These are phyloP conservation scores for Vombatus ursinus DNA, from an alignment of 2,113 vertebrate genomes.

Conservation along the genomic window DNA sequence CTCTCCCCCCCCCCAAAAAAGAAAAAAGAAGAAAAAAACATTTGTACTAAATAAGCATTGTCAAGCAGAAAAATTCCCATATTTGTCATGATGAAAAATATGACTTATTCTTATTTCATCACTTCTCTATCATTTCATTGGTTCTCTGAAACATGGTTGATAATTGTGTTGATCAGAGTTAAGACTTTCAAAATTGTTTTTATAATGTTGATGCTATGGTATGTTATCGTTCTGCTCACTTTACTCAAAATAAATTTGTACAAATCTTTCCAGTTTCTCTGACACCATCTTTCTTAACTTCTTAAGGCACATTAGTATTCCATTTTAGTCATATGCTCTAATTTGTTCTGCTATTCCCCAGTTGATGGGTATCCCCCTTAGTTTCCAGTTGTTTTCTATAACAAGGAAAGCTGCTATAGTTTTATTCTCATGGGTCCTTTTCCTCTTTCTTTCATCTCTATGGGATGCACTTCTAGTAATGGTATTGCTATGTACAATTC, in stretches of 20 bases:
- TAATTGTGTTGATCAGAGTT: background rate
- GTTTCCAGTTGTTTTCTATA: background rate
- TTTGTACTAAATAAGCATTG: background rate
- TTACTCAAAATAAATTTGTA: background rate
- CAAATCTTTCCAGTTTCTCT: background rate
- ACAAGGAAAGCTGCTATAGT: background rate
- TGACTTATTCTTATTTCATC: background rate
- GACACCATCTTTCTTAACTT: background rate
- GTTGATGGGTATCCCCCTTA: background rate
- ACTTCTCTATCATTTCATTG: background rate
- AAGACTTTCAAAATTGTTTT: background rate
- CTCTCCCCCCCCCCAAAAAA: background rate
- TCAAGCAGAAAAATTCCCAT: background rate
- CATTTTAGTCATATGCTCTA: background rate
- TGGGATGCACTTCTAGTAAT: too few relatives aligned
- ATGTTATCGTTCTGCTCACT: background rate
- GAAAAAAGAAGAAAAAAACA: too few relatives aligned
- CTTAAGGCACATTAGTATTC: background rate
- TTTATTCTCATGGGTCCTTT: background rate
- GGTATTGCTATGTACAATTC: background rate
- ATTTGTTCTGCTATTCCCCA: background rate
- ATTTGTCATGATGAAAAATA: background rate
- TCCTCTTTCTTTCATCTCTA: too few relatives aligned
- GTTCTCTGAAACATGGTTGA: background rate
- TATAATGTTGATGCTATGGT: background rate